These are phyloP conservation scores for Syndactyla subalaris DNA, from an alignment of 2,797 vertebrate genomes.

Conservation along the genomic window DNA sequence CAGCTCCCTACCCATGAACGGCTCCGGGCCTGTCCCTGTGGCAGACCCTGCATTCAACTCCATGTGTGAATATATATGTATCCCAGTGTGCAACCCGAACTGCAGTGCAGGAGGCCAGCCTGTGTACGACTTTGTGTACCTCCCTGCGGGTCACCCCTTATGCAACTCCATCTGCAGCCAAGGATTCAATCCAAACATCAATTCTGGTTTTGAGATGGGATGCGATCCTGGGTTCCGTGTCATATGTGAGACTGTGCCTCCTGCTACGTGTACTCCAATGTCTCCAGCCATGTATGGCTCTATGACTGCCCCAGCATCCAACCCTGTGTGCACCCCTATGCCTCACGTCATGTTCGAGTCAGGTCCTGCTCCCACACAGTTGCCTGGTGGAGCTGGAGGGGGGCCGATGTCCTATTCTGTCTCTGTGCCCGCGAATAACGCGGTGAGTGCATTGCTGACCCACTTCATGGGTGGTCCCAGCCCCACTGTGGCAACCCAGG, in stretches of 20 bases:
- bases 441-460: slow-evolving; percentile 48
- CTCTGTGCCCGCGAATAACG: slow-evolving; percentile 37
- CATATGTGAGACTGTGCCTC: slow-evolving; percentile 34
- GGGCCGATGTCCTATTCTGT: slow-evolving; percentile 33
- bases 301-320: neutral
- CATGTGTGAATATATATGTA: slow-evolving; percentile 65
- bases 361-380: neutral
- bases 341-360: slow-evolving; percentile 39
- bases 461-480: slow-evolving; percentile 51
- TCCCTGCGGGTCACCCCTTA: slow-evolving; percentile 57
- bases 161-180: slow-evolving; percentile 58
- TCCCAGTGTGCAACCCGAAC: slow-evolving; percentile 55
- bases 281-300: neutral
- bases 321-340: neutral
- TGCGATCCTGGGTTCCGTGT: slow-evolving; percentile 49
- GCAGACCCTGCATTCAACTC: slow-evolving; percentile 19
- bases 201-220: neutral
- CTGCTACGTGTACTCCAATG: neutral
- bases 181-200: slow-evolving; percentile 39
- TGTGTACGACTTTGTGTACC: slow-evolving; percentile 55
- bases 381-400: neutral
- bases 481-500: neutral
- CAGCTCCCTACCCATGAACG: neutral
- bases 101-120: slow-evolving; percentile 40
- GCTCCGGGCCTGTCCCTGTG: neutral